Percentiles rank a stretch among this genome's conserved stretches.
phyloP scores from a whole-genome alignment of 2,888 invertebrate species.

The Elysia crispata region DNA sequence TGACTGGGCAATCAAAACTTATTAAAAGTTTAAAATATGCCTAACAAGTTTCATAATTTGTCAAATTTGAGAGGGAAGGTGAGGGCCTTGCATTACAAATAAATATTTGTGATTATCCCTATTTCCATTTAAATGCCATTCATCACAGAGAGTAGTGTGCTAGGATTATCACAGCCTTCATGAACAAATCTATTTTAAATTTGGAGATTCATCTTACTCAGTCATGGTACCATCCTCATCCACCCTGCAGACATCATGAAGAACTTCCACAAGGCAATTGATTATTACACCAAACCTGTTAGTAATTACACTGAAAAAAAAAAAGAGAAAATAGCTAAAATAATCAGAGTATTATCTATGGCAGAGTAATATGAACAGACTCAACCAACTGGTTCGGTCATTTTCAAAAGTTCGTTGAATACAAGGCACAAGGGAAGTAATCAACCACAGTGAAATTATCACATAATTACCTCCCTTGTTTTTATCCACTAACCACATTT shows the following conservation, averaged over 20 bases:
- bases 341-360: no score
- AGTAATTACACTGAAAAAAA: conserved; percentile 62
- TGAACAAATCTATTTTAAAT: not conserved
- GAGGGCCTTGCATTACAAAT: not conserved
- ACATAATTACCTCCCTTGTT: no score
- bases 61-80: not conserved
- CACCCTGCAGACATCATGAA: conserved; percentile 74
- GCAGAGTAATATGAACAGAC: no score
- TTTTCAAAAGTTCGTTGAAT: no score
- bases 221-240: conserved; percentile 58
- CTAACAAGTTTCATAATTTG: no score
- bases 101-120: not conserved
- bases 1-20: no score
- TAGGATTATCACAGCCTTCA: not conserved
- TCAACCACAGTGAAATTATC: no score
- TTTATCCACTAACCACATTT: no score
- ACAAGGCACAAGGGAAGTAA: no score
- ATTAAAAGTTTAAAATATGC: no score
- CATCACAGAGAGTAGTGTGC: not conserved
- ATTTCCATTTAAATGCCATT: not conserved
- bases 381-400: no score
- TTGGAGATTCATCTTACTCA: conserved; percentile 52
- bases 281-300: conserved; percentile 71
- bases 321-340: not conserved
- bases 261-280: conserved; percentile 72